Evolutionary conservation across 2,113 vertebrate genomes (phyloP).

Genomic region (Empidonax alnorum): DNA sequence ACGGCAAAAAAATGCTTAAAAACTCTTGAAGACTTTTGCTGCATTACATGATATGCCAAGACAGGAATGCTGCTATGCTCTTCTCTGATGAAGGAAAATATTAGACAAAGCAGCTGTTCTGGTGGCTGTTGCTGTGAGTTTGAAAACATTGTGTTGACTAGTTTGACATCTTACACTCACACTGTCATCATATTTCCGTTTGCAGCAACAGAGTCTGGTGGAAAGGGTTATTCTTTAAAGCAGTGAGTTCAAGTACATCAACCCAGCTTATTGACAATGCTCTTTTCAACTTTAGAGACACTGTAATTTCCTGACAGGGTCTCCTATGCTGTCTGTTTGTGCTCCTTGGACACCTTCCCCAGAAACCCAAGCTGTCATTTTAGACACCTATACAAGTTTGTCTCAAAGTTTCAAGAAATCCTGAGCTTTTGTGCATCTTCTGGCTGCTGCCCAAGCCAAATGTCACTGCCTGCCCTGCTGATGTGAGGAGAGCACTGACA

Average conservation of each 20-base stretch:
- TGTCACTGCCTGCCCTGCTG: background rate
- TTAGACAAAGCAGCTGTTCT: slow-evolving; percentile 8
- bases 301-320: background rate
- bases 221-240: background rate
- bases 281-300: background rate
- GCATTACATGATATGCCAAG: background rate
- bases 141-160: background rate
- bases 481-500: background rate
- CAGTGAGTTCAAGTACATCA: background rate
- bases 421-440: background rate
- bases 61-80: background rate
- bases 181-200: background rate
- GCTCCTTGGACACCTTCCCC: background rate
- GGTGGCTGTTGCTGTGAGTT: background rate
- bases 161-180: background rate
- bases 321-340: background rate
- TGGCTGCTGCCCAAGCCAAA: background rate
- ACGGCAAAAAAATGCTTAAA: background rate
- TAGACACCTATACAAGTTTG: background rate
- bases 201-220: background rate
- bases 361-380: background rate
- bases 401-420: background rate
- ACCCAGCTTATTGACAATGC: background rate
- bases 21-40: background rate
- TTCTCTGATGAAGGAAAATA: slow-evolving; percentile 20